Conservation (phyloP, 2,113 vertebrate species). For the Zeus faber region DNA sequence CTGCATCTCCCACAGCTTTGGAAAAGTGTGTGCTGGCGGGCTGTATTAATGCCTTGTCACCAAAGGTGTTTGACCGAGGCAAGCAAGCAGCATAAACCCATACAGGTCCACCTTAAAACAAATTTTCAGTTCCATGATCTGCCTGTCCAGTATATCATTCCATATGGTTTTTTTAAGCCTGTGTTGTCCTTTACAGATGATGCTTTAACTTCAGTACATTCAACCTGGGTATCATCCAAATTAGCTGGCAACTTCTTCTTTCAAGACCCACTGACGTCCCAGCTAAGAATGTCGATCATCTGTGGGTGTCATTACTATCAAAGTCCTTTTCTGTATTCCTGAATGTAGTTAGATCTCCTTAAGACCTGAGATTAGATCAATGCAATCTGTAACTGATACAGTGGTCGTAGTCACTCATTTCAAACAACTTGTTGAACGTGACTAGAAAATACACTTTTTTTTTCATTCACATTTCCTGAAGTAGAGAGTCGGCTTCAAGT, state of each 20-base stretch:
- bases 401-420: neutral
- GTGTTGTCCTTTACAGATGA: neutral
- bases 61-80: slow-evolving; percentile 4
- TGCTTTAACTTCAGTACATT: neutral
- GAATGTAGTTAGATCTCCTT: neutral
- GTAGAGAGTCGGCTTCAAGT: slow-evolving; percentile 1
- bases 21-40: neutral
- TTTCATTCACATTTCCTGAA: neutral
- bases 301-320: neutral
- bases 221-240: neutral
- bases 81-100: neutral
- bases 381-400: neutral
- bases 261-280: neutral
- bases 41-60: neutral
- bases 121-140: neutral
- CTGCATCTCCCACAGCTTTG: neutral
- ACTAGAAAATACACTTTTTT: neutral
- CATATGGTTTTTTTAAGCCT: neutral
- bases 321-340: neutral
- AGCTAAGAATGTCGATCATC: neutral
- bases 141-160: neutral
- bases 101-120: neutral
- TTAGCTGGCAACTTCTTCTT: neutral
- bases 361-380: neutral
- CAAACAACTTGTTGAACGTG: neutral